Evolutionary conservation across 2,888 invertebrate species (phyloP).

Genomic region (Chloroclystis v-ata): DNA sequence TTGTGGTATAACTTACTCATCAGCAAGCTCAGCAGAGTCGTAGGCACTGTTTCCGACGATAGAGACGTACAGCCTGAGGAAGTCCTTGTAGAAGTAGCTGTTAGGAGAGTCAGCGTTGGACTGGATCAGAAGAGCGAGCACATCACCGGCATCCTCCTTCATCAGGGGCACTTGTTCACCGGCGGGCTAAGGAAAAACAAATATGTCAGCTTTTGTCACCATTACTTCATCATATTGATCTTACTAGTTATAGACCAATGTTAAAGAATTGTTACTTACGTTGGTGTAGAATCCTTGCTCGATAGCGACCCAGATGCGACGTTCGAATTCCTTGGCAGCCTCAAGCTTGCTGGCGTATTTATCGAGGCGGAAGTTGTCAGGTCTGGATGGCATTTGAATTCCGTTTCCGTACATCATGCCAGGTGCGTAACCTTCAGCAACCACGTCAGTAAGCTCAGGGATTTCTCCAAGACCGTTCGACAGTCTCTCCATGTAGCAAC

Average conservation of each 20-base stretch:
- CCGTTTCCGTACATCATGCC: conserved; percentile 82
- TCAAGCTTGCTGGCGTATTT: conserved; percentile 59
- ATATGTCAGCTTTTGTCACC: background rate
- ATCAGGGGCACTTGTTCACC: conserved; percentile 78
- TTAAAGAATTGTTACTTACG: conserved; percentile 45
- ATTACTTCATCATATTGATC: too few relatives aligned
- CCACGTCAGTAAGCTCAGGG: conserved; percentile 65
- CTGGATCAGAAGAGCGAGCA: conserved; percentile 82
- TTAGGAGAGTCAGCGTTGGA: conserved; percentile 81
- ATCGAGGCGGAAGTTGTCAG: conserved; percentile 73
- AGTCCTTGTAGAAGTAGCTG: conserved; percentile 77
- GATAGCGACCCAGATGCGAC: conserved; percentile 79
- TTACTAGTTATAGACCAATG: too few relatives aligned
- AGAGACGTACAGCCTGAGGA: conserved; percentile 75
- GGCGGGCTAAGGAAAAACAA: conserved; percentile 41
- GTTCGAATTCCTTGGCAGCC: conserved; percentile 70
- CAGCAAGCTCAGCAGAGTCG: conserved; percentile 32
- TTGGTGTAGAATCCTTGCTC: conserved; percentile 73
- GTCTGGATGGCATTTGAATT: conserved; percentile 80
- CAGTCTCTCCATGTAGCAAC: conserved; percentile 86
- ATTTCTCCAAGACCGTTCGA: conserved; percentile 83
- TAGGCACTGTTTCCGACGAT: conserved; percentile 74
- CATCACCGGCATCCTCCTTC: conserved; percentile 79
- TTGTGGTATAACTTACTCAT: conserved; percentile 37
- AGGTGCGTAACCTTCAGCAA: conserved; percentile 80